Evolutionary conservation across 2,113 vertebrate genomes (phyloP).

Genomic region (Anarhynchus alexandrinus): DNA sequence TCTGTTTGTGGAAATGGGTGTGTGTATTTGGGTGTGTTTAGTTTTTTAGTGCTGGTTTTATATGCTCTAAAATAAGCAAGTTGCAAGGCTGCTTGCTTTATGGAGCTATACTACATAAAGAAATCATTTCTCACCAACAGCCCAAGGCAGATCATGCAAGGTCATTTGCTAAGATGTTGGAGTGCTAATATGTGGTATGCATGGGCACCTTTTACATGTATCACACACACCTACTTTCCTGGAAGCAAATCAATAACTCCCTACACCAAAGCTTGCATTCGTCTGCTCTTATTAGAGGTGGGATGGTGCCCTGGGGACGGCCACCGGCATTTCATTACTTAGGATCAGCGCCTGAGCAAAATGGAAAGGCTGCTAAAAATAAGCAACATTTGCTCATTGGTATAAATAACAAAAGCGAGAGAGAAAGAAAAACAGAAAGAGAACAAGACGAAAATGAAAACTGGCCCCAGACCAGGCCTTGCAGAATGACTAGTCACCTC

Average conservation of each 20-base stretch:
- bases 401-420: constrained; percentile 56
- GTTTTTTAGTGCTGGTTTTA: neutral
- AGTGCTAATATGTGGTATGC: neutral
- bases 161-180: neutral
- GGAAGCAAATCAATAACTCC: constrained; percentile 12
- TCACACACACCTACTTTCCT: neutral
- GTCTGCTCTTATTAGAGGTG: neutral
- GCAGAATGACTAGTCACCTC: constrained; percentile 2
- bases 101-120: neutral
- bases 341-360: neutral
- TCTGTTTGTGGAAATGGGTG: neutral
- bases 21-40: neutral
- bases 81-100: neutral
- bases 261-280: neutral
- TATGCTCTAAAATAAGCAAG: neutral
- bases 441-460: constrained; percentile 37
- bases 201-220: neutral
- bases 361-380: constrained; percentile 61
- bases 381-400: constrained; percentile 52
- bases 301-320: neutral
- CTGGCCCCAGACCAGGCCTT: constrained; percentile 28
- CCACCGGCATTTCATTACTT: constrained; percentile 23
- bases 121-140: neutral
- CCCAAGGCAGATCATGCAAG: neutral
- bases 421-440: constrained; percentile 51